Percentiles rank a stretch among this genome's conserved stretches.
phyloP scores from a whole-genome alignment of 2,113 vertebrate species.

The Tragulus kanchil region DNA sequence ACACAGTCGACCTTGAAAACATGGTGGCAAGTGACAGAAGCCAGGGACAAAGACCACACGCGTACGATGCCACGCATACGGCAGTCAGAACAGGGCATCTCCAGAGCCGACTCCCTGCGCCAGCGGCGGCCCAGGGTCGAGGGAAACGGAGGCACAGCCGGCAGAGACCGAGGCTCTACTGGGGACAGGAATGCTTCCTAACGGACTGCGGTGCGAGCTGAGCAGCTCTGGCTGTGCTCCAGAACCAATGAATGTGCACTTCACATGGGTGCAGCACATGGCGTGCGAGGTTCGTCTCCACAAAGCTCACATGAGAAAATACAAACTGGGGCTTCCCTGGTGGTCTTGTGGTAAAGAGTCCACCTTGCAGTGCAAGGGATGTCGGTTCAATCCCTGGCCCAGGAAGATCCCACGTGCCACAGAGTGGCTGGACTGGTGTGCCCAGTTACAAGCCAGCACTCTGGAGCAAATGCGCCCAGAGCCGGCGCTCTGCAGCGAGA shows the following conservation, averaged over 20 bases:
- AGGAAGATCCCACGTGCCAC: no score
- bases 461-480: no score
- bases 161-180: accelerated
- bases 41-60: accelerated
- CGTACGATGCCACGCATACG: accelerated
- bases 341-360: no score
- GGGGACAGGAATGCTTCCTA: neutral
- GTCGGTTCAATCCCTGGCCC: no score
- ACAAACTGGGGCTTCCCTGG: neutral
- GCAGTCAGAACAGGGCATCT: neutral
- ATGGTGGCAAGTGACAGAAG: neutral
- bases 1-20: neutral
- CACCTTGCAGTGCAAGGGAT: no score
- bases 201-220: accelerated
- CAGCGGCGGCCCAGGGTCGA: neutral
- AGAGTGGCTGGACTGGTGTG: no score
- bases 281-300: no score
- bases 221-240: neutral
- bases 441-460: no score
- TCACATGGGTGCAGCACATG: neutral
- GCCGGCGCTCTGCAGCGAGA: no score
- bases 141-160: neutral
- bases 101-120: neutral
- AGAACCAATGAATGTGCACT: neutral
- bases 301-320: neutral